Percentiles rank a stretch among this genome's conserved stretches.
Conservation (phyloP, 2,888 invertebrate species). For the Helicoverpa assulta region DNA sequence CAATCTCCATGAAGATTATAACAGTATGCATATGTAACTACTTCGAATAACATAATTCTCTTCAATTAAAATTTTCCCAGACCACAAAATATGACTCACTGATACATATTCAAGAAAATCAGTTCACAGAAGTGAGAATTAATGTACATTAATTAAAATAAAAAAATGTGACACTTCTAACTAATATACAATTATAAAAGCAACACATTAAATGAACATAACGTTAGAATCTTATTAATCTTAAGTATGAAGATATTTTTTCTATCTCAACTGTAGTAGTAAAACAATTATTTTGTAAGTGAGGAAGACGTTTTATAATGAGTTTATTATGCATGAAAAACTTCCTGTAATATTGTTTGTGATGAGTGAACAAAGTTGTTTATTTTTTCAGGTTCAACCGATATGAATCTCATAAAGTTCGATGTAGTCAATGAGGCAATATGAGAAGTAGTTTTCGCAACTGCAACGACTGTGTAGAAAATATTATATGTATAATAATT, state of each 20-base stretch:
- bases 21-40: background rate
- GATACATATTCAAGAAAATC: slow-evolving; percentile 57
- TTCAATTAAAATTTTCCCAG: slow-evolving; percentile 55
- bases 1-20: slow-evolving; percentile 23
- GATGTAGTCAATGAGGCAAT: too few relatives aligned
- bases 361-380: slow-evolving; percentile 47
- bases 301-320: slow-evolving; percentile 69
- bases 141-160: slow-evolving; percentile 40
- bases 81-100: slow-evolving; percentile 50
- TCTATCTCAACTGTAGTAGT: slow-evolving; percentile 20
- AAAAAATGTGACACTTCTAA: slow-evolving; percentile 32
- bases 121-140: slow-evolving; percentile 32
- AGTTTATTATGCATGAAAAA: slow-evolving; percentile 67
- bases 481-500: too few relatives aligned
- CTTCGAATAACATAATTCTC: slow-evolving; percentile 45
- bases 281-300: slow-evolving; percentile 61
- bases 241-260: slow-evolving; percentile 14
- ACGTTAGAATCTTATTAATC: background rate
- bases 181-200: slow-evolving; percentile 26
- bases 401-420: background rate
- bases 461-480: background rate
- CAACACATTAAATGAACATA: slow-evolving; percentile 16
- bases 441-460: too few relatives aligned
- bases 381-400: slow-evolving; percentile 29
- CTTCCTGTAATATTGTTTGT: slow-evolving; percentile 69